phyloP scores from a whole-genome alignment of 2,113 vertebrate species.

The Labeo rohita region DNA sequence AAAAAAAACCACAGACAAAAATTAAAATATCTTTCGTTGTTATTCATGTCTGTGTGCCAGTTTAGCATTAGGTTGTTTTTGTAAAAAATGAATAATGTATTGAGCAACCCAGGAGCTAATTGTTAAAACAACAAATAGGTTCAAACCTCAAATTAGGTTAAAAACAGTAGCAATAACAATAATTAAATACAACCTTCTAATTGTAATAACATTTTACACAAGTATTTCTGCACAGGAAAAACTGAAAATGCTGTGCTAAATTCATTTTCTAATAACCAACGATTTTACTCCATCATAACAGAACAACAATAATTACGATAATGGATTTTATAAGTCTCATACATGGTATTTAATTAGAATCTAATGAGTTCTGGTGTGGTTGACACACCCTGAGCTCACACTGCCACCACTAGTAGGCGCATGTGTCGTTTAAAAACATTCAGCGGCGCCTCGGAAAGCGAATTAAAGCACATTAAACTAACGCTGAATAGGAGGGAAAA shows the following conservation, averaged over 20 bases:
- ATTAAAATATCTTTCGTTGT: neutral
- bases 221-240: neutral
- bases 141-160: too few species aligned
- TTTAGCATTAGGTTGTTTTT: neutral
- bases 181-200: neutral
- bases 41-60: neutral
- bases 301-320: neutral
- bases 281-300: neutral
- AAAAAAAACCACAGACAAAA: neutral
- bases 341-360: slow-evolving; percentile 19
- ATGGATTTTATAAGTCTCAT: neutral
- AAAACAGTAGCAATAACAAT: neutral
- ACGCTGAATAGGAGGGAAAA: slow-evolving; percentile 29
- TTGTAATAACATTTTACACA: neutral
- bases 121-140: too few species aligned
- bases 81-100: neutral
- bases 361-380: slow-evolving; percentile 36
- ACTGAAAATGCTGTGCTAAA: neutral
- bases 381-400: slow-evolving; percentile 64
- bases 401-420: slow-evolving; percentile 79
- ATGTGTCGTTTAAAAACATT: slow-evolving; percentile 75
- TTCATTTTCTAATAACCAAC: neutral
- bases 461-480: slow-evolving; percentile 52
- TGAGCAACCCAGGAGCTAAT: neutral
- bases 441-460: slow-evolving; percentile 28